Base-by-base conservation (phyloP, 1,140 invertebrate species). In the Bombus pyrosoma region DNA sequence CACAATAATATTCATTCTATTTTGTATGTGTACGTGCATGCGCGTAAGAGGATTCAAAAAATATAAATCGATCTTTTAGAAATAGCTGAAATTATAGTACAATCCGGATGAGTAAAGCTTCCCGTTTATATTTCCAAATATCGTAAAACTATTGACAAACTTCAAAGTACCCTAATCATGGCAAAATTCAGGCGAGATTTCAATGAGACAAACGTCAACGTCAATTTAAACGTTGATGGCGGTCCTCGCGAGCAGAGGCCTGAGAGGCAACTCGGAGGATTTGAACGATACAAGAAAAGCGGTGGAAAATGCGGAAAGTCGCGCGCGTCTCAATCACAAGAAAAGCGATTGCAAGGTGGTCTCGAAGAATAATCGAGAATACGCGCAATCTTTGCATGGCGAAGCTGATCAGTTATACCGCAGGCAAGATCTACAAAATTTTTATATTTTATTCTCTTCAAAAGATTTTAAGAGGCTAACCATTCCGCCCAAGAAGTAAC, bases 331-430 rank as follows among this genome's bases (percentile, higher is more conserved):
- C 15, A 77, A 78, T 18, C 71, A 82, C 15, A 86, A 62, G 71
- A 69, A 41, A 13, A 83, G 25, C 74, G 13, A 64, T 0, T 62
- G 41, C 37, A 86, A 64, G 39, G 3, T 72, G 22, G 3, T 0
- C 25, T 74, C 75, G 28, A 75, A 77, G 71, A 89, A 77, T 32
- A 81, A 85, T 25, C 88, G 89, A 1, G 88, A 88, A 41, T 91
- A 86, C 37, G 93, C 93, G 13, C 69, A 90, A 12, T 86, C 89
- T 3, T 75, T 94, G 6, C 93, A 94, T 74, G 73, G 66, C 39
- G 91, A 94, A 68, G 94, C 91, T n/a, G 92, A 93, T 83, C 59
- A 89, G 34, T 77, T 93, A 18, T 91, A 90, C 57, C 80, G 85
- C 43, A 91, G 91, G 92, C 89, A 88, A 47, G 69, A 57, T 43